Conservation (phyloP, 2,888 invertebrate species). For the Drosophila vallismaia region DNA sequence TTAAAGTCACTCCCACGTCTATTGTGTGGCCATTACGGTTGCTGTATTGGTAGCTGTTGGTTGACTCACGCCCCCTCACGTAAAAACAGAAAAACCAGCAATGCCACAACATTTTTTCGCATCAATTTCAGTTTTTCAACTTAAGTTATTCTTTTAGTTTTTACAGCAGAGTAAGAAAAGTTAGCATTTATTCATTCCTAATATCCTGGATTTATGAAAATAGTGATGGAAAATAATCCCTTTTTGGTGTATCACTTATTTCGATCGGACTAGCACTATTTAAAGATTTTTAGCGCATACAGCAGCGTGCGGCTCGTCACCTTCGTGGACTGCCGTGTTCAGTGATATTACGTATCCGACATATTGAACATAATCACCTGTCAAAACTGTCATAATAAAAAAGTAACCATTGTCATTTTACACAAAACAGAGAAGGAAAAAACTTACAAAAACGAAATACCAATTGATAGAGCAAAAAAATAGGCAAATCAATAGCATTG, state of each 20-base stretch:
- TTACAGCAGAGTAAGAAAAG: too few relatives aligned
- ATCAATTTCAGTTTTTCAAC: constrained; percentile 63
- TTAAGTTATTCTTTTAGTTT: constrained; percentile 16
- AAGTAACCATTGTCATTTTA: background rate
- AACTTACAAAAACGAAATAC: too few relatives aligned
- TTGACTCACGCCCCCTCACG: constrained; percentile 43
- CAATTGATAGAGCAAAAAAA: too few relatives aligned
- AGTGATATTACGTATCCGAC: background rate
- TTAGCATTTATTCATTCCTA: too few relatives aligned
- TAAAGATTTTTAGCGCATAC: too few relatives aligned
- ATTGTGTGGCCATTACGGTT: constrained; percentile 26
- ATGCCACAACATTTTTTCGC: constrained; percentile 58
- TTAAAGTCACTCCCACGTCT: constrained; percentile 26
- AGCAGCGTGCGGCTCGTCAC: too few relatives aligned
- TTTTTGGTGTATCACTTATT: too few relatives aligned
- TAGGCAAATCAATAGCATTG: background rate
- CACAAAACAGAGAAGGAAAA: too few relatives aligned
- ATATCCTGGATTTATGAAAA: too few relatives aligned
- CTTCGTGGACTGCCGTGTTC: too few relatives aligned
- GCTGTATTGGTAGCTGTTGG: constrained; percentile 28
- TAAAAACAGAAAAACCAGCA: constrained; percentile 22
- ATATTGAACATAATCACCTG: constrained; percentile 16
- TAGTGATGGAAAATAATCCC: too few relatives aligned
- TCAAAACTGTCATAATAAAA: background rate
- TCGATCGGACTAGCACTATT: too few relatives aligned